Percentiles rank a stretch among this genome's conserved stretches.
Conservation (phyloP, 2,797 vertebrate species). For the Typhlichthys subterraneus region DNA sequence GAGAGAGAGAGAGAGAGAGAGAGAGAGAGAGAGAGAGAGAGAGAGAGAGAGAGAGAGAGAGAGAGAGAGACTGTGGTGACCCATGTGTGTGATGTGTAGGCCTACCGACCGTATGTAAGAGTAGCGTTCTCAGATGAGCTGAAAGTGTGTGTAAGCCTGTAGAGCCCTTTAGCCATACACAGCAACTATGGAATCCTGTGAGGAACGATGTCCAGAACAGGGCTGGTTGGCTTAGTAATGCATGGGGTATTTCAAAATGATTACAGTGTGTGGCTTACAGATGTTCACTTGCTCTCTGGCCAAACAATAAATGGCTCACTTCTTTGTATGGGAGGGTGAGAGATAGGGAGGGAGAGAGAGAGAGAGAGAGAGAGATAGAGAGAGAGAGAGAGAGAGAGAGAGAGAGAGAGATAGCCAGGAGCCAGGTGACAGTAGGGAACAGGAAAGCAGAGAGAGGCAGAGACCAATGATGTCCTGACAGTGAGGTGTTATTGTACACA, state of each 20-base stretch:
- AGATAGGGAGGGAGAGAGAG: slow-evolving; percentile 6
- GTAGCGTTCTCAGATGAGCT: slow-evolving; percentile 23
- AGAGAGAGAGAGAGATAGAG: slow-evolving; percentile 9
- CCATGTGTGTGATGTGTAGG: slow-evolving; percentile 9
- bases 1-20: slow-evolving; percentile 18
- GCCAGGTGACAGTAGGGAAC: neutral
- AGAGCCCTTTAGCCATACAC: slow-evolving; percentile 41
- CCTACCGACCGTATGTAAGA: slow-evolving; percentile 11
- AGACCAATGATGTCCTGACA: neutral
- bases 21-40: slow-evolving; percentile 1
- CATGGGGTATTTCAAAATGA: slow-evolving; percentile 15
- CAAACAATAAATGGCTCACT: slow-evolving; percentile 37
- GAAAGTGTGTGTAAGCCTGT: slow-evolving; percentile 56
- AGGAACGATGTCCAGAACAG: slow-evolving; percentile 24
- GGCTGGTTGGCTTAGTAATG: slow-evolving; percentile 12
- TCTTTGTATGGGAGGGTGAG: neutral
- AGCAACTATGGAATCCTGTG: slow-evolving; percentile 67
- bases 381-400: slow-evolving; percentile 15
- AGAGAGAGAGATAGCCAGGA: slow-evolving; percentile 4
- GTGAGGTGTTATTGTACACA: slow-evolving; percentile 14
- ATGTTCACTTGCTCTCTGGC: slow-evolving; percentile 22
- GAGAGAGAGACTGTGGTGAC: too few relatives aligned
- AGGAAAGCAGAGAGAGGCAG: slow-evolving; percentile 17
- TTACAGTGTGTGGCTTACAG: neutral
- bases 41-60: neutral